These are phyloP conservation scores for Blastobasis adustella DNA, from an alignment of 2,888 invertebrate species.

Conservation along the genomic window DNA sequence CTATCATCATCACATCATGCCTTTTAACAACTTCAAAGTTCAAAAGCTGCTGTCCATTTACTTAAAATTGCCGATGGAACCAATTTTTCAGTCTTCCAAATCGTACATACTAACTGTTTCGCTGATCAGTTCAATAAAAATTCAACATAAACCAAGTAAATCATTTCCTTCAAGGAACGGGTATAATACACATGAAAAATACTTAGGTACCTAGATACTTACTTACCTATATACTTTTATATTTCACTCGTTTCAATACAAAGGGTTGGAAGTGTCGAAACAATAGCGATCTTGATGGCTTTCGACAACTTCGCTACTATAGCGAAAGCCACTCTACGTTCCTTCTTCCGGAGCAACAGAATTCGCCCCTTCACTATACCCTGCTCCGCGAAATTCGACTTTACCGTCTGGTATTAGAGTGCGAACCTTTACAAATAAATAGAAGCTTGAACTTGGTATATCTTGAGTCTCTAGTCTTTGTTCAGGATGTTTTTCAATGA, in stretches of 20 bases:
- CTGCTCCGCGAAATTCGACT: constrained; percentile 9
- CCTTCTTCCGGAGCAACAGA: constrained; percentile 20
- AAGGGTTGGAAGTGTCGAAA: constrained; percentile 44
- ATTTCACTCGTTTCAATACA: constrained; percentile 1
- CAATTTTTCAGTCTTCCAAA: too few species aligned
- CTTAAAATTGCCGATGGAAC: too few species aligned
- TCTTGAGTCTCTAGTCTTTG: constrained; percentile 28
- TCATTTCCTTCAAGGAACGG: too few species aligned
- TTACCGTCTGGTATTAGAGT: constrained; percentile 4
- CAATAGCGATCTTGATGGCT: constrained; percentile 41
- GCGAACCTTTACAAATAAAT: not conserved
- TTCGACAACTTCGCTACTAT: constrained; percentile 35
- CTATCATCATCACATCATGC: too few species aligned
- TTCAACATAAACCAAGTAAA: too few species aligned
- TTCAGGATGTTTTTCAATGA: constrained; percentile 32
- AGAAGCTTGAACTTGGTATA: not conserved
- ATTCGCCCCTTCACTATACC: constrained; percentile 1
- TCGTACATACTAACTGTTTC: too few species aligned
- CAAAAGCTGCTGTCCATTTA: too few species aligned
- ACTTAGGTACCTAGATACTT: too few species aligned
- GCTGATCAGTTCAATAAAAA: too few species aligned
- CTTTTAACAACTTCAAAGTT: too few species aligned
- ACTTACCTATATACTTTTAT: too few species aligned
- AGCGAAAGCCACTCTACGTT: constrained; percentile 40
- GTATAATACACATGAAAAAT: too few species aligned